Conservation (phyloP, 1,140 invertebrate species). For the Drosophila kohkoa region DNA sequence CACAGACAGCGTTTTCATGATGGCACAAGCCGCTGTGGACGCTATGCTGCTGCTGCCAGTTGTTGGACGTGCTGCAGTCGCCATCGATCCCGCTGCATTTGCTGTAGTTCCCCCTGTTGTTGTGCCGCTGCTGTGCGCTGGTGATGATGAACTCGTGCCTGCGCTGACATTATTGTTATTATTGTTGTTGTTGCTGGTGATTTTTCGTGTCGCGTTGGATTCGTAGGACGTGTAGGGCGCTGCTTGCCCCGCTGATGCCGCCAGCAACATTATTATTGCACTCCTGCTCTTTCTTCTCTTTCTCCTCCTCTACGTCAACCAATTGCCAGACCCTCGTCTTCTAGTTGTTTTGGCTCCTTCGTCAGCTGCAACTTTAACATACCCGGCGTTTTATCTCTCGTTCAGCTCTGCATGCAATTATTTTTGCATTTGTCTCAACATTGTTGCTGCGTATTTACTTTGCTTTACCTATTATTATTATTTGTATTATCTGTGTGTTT, state of each 20-base stretch:
- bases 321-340: background rate
- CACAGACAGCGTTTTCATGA: constrained; percentile 84
- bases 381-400: constrained; percentile 49
- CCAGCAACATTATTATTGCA: constrained; percentile 67
- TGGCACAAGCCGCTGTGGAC: constrained; percentile 57
- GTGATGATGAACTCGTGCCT: constrained; percentile 63
- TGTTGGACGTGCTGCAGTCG: constrained; percentile 45
- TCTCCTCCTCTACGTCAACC: background rate
- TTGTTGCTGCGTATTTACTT: constrained; percentile 24
- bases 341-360: constrained; percentile 46
- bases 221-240: constrained; percentile 59
- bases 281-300: constrained; percentile 12
- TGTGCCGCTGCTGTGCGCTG: too few relatives aligned
- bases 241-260: constrained; percentile 62
- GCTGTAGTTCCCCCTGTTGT: constrained; percentile 4
- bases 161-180: constrained; percentile 52
- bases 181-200: constrained; percentile 49
- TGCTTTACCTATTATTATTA: constrained; percentile 2
- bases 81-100: constrained; percentile 41
- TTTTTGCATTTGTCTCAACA: constrained; percentile 36
- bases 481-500: constrained; percentile 38
- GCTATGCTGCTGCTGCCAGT: constrained; percentile 37
- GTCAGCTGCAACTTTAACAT: constrained; percentile 56
- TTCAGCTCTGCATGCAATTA: constrained; percentile 13
- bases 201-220: constrained; percentile 39